These are phyloP conservation scores for Ptiloglossa arizonensis DNA, from an alignment of 1,140 invertebrate species.

Conservation along the genomic window DNA sequence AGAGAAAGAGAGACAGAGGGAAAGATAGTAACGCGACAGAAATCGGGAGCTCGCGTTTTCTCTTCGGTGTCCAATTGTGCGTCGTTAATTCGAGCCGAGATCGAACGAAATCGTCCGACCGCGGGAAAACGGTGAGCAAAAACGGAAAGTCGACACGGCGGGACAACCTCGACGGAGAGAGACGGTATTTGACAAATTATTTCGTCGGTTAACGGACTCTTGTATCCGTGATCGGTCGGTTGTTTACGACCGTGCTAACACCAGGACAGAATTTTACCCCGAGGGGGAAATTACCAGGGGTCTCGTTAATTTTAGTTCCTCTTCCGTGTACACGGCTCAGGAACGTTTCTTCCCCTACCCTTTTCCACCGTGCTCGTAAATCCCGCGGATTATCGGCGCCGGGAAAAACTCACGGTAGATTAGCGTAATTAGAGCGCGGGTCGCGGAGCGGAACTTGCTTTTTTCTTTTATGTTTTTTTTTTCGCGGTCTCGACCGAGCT, in stretches of 20 bases:
- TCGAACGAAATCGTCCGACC: background rate
- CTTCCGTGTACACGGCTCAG: constrained; percentile 2
- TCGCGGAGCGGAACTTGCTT: constrained; percentile 3
- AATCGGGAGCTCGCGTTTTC: constrained; percentile 6
- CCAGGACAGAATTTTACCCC: constrained; percentile 16
- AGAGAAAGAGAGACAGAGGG: too few species aligned
- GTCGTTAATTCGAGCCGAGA: background rate
- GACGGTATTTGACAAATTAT: constrained; percentile 45
- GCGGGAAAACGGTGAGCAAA: background rate
- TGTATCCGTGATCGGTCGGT: background rate
- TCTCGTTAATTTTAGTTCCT: constrained; percentile 47
- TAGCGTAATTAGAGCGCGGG: constrained; percentile 33
- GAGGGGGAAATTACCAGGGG: constrained; percentile 38
- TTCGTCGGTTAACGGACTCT: constrained; percentile 31
- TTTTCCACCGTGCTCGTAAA: constrained; percentile 43
- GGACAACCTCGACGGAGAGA: background rate
- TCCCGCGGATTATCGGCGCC: background rate
- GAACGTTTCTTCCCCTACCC: constrained; percentile 24
- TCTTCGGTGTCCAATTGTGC: background rate
- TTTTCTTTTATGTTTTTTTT: too few species aligned
- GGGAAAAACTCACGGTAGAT: constrained; percentile 41
- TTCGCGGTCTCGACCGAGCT: background rate
- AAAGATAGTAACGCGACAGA: too few species aligned
- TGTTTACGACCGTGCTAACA: constrained; percentile 1
- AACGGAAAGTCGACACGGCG: background rate